Conservation (phyloP, 2,888 invertebrate species). For the Cephus runcator region DNA sequence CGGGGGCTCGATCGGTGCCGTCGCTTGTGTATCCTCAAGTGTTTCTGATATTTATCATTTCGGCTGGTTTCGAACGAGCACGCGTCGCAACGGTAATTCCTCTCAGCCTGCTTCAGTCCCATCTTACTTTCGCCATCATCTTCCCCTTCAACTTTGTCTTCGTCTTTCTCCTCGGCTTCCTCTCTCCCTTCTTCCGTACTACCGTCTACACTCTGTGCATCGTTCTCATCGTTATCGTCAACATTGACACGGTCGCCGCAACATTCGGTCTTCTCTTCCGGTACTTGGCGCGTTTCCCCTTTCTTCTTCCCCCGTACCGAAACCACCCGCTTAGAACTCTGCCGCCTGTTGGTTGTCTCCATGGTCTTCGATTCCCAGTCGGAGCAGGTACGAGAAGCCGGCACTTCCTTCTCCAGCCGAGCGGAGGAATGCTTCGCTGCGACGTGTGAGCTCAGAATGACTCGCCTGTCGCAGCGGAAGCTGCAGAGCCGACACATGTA, state of each 20-base stretch:
- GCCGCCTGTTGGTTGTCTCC: not conserved
- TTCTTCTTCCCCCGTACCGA: not conserved
- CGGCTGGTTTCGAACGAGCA: slow-evolving; percentile 6
- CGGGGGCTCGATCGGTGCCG: not conserved
- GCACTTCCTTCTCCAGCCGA: too few relatives aligned
- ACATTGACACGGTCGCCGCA: not conserved
- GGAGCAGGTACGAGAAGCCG: too few relatives aligned
- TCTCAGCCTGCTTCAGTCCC: not conserved
- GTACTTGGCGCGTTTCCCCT: slow-evolving; percentile 8
- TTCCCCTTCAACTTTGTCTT: not conserved
- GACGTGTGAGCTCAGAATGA: slow-evolving; percentile 35
- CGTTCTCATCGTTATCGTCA: not conserved
- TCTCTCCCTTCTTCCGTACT: slow-evolving; percentile 5
- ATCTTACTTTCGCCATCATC: not conserved
- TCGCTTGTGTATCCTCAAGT: slow-evolving; percentile 5
- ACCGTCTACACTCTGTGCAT: not conserved
- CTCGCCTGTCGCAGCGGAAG: slow-evolving; percentile 38
- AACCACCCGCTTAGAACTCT: not conserved
- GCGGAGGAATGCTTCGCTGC: slow-evolving; percentile 23
- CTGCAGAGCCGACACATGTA: slow-evolving; percentile 33
- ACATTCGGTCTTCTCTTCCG: not conserved
- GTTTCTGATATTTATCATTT: slow-evolving; percentile 13
- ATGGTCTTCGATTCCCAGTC: too few relatives aligned
- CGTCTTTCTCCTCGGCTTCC: not conserved
- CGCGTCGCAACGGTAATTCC: slow-evolving; percentile 5